Percentiles rank a stretch among this genome's conserved stretches.
Evolutionary conservation across 2,113 vertebrate species (phyloP).

Genomic region (Myrmecobius fasciatus): DNA sequence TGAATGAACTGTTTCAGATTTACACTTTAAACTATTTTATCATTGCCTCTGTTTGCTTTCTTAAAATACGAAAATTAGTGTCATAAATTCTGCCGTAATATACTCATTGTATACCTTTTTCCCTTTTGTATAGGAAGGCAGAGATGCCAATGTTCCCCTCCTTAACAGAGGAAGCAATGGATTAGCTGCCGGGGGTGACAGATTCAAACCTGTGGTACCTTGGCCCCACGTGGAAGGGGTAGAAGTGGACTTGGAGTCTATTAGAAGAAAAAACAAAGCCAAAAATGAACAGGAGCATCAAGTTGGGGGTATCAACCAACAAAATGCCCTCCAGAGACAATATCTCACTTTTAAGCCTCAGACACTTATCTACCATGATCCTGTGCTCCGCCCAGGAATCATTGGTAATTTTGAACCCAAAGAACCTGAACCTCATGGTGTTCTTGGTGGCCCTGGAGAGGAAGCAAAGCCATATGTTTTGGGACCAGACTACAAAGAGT

Average conservation of each 20-base stretch:
- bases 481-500: conserved; percentile 94
- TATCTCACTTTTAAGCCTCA: conserved; percentile 96
- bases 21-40: conserved; percentile 16
- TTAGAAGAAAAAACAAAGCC: conserved; percentile 91
- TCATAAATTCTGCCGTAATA: conserved; percentile 55
- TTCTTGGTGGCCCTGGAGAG: conserved; percentile 93
- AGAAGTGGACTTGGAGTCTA: conserved; percentile 96
- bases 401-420: conserved; percentile 96
- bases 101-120: conserved; percentile 74
- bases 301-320: conserved; percentile 85
- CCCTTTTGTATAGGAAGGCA: conserved; percentile 86
- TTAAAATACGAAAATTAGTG: conserved; percentile 31
- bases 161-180: conserved; percentile 86
- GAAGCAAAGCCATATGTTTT: conserved; percentile 93
- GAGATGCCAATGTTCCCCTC: conserved; percentile 82
- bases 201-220: conserved; percentile 95
- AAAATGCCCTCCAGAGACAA: conserved; percentile 93
- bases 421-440: conserved; percentile 92
- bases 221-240: conserved; percentile 99
- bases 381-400: conserved; percentile 88
- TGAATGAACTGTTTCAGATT: conserved; percentile 7
- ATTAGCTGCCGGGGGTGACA: conserved; percentile 84
- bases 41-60: conserved; percentile 5
- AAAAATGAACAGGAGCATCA: conserved; percentile 84
- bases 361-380: conserved; percentile 88